A percentile compares a stretch with the other conserved stretches of the same genome.
phyloP scores from a whole-genome alignment of 2,888 invertebrate genomes.

The Cephonodes hylas region DNA sequence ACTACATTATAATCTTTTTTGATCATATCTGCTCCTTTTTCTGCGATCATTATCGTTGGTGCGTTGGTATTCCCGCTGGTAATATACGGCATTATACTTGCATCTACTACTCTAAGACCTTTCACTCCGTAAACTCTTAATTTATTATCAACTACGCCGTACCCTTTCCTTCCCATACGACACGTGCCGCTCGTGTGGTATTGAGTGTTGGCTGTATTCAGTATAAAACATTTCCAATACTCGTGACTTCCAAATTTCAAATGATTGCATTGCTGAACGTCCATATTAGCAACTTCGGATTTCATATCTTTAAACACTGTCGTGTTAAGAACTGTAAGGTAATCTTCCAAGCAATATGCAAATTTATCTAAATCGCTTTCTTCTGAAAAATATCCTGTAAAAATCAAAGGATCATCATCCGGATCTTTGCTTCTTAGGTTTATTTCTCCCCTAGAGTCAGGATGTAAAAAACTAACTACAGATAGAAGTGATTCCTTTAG shows the following conservation, averaged over 20 bases:
- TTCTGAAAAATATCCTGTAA: slow-evolving; percentile 34
- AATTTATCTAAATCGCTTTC: slow-evolving; percentile 35
- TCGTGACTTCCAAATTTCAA: slow-evolving; percentile 29
- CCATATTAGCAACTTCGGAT: slow-evolving; percentile 29
- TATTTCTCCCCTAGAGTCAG: slow-evolving; percentile 44
- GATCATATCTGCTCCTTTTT: slow-evolving; percentile 82
- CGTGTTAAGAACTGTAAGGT: slow-evolving; percentile 34
- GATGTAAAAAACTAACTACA: slow-evolving; percentile 34
- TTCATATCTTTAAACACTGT: slow-evolving; percentile 32
- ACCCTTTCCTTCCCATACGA: slow-evolving; percentile 43
- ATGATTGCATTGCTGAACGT: slow-evolving; percentile 31
- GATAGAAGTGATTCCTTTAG: slow-evolving; percentile 26
- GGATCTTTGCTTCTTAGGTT: slow-evolving; percentile 36
- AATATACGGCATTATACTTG: slow-evolving; percentile 83
- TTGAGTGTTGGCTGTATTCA: slow-evolving; percentile 78
- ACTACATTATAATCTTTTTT: slow-evolving; percentile 46
- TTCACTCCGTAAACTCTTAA: slow-evolving; percentile 74
- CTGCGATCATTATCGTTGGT: slow-evolving; percentile 83
- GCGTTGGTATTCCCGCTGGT: slow-evolving; percentile 82
- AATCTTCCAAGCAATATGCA: slow-evolving; percentile 33
- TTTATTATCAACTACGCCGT: slow-evolving; percentile 44
- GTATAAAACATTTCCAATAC: slow-evolving; percentile 45
- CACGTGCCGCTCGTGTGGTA: slow-evolving; percentile 66
- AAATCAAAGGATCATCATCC: slow-evolving; percentile 33
- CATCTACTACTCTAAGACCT: slow-evolving; percentile 82